phyloP scores from a whole-genome alignment of 2,113 vertebrate genomes.

The Promerops cafer region DNA sequence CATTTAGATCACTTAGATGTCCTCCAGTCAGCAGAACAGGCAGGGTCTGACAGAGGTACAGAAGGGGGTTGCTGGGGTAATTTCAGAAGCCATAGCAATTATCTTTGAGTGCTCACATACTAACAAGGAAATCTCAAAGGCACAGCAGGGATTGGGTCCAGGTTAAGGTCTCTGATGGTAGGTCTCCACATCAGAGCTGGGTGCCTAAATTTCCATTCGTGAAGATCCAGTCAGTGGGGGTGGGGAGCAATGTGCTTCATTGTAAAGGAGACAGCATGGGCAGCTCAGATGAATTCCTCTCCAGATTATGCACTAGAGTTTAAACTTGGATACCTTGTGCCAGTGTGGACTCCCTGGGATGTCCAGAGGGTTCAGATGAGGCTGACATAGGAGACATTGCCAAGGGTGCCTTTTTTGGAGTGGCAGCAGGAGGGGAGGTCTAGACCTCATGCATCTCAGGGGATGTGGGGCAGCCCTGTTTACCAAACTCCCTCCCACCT shows the following conservation, averaged over 20 bases:
- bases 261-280: not conserved
- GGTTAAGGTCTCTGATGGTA: not conserved
- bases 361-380: not conserved
- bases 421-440: not conserved
- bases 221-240: not conserved
- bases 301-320: not conserved
- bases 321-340: not conserved
- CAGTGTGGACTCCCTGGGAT: not conserved
- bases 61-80: not conserved
- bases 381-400: not conserved
- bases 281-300: not conserved
- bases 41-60: not conserved
- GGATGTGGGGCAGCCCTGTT: not conserved
- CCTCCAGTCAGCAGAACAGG: not conserved
- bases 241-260: not conserved
- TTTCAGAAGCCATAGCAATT: not conserved
- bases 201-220: not conserved
- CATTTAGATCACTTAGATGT: not conserved
- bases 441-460: not conserved
- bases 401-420: not conserved
- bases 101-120: not conserved
- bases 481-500: not conserved
- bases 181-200: not conserved
- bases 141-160: not conserved
- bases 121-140: not conserved